These are phyloP conservation scores for Lithophane ornitopus DNA, from an alignment of 2,888 invertebrate species.

Conservation along the genomic window DNA sequence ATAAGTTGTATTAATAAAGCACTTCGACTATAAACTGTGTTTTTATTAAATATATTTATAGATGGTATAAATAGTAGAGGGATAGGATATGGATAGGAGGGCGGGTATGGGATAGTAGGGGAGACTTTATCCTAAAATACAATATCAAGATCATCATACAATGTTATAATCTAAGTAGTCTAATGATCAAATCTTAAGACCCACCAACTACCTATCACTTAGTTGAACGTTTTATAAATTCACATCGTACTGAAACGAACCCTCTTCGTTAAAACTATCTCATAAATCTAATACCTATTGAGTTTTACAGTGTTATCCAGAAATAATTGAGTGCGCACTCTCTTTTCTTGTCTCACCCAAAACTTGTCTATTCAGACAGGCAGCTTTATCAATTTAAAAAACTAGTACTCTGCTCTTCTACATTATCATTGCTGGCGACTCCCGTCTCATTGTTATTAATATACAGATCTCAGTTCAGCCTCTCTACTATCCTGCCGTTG, in stretches of 20 bases:
- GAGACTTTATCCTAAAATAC: neutral
- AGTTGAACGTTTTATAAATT: neutral
- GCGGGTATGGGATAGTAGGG: too few species aligned
- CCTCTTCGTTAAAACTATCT: neutral
- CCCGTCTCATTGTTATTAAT: conserved; percentile 18
- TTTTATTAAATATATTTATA: neutral
- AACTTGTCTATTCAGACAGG: neutral
- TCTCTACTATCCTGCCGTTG: conserved; percentile 60
- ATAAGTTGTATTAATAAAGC: conserved; percentile 62
- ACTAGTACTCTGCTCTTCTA: conserved; percentile 2
- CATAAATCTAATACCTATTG: conserved; percentile 1
- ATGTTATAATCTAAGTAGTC: neutral
- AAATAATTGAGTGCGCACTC: neutral
- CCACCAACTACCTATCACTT: too few species aligned
- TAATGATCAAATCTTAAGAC: conserved; percentile 15
- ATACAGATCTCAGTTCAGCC: conserved; percentile 24
- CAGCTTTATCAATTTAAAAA: neutral
- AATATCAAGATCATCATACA: conserved; percentile 13
- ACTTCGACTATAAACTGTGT: conserved; percentile 39
- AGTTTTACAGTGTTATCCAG: conserved; percentile 2
- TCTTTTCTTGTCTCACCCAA: neutral
- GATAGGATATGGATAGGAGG: too few species aligned
- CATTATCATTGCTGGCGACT: conserved; percentile 10
- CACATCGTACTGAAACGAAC: neutral
- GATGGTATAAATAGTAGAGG: too few species aligned